Conservation (phyloP, 2,113 vertebrate species). For the Myotis yumanensis region DNA sequence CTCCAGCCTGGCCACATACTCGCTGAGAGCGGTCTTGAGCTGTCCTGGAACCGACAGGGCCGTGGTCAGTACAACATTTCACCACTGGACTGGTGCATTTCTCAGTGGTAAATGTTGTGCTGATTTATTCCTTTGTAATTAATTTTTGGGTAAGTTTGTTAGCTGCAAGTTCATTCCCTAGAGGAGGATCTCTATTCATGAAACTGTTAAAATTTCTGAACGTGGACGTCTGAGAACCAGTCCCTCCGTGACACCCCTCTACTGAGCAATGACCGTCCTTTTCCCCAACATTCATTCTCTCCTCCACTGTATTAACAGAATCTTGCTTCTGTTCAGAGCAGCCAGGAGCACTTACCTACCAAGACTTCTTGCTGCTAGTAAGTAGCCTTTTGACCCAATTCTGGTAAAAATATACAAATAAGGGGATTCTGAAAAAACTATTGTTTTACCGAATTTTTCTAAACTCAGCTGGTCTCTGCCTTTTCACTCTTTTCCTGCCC, state of each 20-base stretch:
- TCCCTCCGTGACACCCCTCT: neutral
- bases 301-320: neutral
- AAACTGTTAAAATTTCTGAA: neutral
- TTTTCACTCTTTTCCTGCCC: neutral
- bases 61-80: neutral
- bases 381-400: neutral
- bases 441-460: neutral
- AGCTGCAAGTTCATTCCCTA: neutral
- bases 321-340: neutral
- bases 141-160: neutral
- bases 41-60: constrained; percentile 82
- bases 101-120: neutral
- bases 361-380: neutral
- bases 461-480: neutral
- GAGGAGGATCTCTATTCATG: neutral
- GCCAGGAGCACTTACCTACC: neutral
- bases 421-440: neutral
- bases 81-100: neutral
- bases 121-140: neutral
- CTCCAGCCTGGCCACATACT: constrained; percentile 88
- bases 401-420: neutral
- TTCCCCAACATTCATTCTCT: neutral
- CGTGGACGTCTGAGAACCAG: neutral
- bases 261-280: neutral
- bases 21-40: constrained; percentile 89